Conservation (phyloP, 2,797 vertebrate genomes). For the Takifugu ocellatus region DNA sequence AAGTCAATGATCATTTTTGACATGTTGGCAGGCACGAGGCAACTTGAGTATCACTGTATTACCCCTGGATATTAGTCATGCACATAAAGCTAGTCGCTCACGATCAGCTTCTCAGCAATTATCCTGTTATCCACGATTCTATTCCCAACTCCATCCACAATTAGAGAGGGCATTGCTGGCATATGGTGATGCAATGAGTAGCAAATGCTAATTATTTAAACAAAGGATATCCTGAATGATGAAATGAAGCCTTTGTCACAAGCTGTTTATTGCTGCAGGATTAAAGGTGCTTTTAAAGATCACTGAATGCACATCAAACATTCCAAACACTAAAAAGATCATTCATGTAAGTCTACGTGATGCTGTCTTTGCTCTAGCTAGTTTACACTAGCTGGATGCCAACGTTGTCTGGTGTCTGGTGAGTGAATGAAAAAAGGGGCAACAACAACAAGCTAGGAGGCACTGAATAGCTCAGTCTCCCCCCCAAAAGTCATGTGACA, state of each 20-base stretch:
- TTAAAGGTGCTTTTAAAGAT: too few relatives aligned
- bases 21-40: slow-evolving; percentile 20
- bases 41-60: slow-evolving; percentile 1
- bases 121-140: neutral
- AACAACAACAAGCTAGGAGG: slow-evolving; percentile 1
- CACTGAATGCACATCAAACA: too few relatives aligned
- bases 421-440: neutral
- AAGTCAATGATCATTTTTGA: slow-evolving; percentile 24
- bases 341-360: too few relatives aligned
- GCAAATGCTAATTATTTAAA: too few relatives aligned
- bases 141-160: too few relatives aligned
- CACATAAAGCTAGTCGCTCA: neutral
- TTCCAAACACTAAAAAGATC: too few relatives aligned
- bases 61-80: neutral
- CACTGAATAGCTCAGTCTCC: neutral
- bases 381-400: neutral
- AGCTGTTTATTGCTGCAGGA: too few relatives aligned
- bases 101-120: neutral
- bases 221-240: too few relatives aligned
- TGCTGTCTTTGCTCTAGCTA: neutral
- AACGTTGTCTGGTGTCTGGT: neutral
- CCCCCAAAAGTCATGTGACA: neutral
- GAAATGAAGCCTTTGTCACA: too few relatives aligned
- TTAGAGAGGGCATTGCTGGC: too few relatives aligned
- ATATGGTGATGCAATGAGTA: too few relatives aligned